Evolutionary conservation across 2,113 vertebrate genomes (phyloP).

Genomic region (Aramus guarauna): DNA sequence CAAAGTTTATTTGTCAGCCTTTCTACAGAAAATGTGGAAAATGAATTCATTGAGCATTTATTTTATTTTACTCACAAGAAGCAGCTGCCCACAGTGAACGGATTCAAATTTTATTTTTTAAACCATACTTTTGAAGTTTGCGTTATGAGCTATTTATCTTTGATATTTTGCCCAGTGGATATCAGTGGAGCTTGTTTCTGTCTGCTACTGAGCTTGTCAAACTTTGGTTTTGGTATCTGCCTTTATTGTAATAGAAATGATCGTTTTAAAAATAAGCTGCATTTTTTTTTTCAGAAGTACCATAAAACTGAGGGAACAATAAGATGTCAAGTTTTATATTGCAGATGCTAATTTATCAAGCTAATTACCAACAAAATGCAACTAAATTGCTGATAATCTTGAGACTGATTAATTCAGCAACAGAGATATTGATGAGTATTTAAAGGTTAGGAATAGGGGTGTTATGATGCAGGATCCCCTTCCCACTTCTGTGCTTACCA

Average conservation of each 20-base stretch:
- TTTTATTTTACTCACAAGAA: constrained; percentile 57
- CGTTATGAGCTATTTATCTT: constrained; percentile 61
- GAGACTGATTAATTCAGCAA: constrained; percentile 75
- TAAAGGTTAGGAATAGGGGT: constrained; percentile 67
- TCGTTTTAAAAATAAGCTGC: constrained; percentile 67
- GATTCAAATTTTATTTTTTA: constrained; percentile 68
- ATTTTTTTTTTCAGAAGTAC: constrained; percentile 65
- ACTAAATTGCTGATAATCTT: constrained; percentile 79
- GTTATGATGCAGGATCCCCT: constrained; percentile 15
- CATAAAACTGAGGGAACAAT: constrained; percentile 75
- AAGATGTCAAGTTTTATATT: constrained; percentile 78
- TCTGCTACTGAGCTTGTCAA: constrained; percentile 66
- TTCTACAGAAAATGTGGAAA: constrained; percentile 50
- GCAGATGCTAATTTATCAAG: constrained; percentile 81
- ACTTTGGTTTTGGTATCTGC: constrained; percentile 72
- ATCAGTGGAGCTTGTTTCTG: constrained; percentile 52
- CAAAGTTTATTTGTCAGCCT: constrained; percentile 39
- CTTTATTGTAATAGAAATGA: constrained; percentile 66
- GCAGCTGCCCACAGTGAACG: constrained; percentile 55
- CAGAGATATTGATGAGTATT: constrained; percentile 70
- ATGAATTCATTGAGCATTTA: constrained; percentile 50
- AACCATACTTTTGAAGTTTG: constrained; percentile 66
- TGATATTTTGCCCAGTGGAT: constrained; percentile 74
- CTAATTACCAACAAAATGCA: constrained; percentile 80
- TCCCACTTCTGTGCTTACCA: constrained; percentile 45